Base-by-base conservation (phyloP, 2,888 invertebrate species). In the Anarsia innoxiella region DNA sequence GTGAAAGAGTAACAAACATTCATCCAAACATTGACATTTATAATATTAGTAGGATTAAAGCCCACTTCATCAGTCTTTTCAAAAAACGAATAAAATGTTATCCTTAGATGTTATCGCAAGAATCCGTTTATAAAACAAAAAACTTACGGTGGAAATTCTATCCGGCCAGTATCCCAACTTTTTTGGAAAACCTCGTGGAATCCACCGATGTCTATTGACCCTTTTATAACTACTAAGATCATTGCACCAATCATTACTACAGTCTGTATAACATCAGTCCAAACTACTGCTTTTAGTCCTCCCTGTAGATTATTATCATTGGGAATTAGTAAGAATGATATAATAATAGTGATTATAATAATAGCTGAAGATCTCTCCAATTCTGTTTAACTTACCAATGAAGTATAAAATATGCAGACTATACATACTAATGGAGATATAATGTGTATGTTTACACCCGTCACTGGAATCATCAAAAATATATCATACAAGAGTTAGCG, bases 391-490 rank as follows among this genome's bases (percentile, higher is more conserved):
- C 88, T 83, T 74, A 92, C 92, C 72, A 93, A 86, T 41, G 90
- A 89, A 0, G 93, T 93, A 58, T 93, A 93, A 65, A 93, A 91
- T 57, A 92, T 93, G 62, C 93, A 93, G 14, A 93, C 90, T 10
- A 89, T 60, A 45, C 93, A 92, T 2, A 93, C 91, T 11, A 92
- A 80, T 1, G 92, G 89, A 1, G 93, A 91, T 0, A 92, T 87
- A 14, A 90, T 84, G 59, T 93, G 93, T 28, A 93, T 88, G 52
- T 91, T 90, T 0, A 92, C 87, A 8, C 93, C 93, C 2, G 93
- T 93, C 2, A 93, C 93, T 90, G 70, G 39, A 79, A 85, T 39
- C 41, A 30, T 9, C n/a, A 25, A 27, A 42, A 45, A 31, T 31
- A 3, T 10, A 16, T 28, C 29, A 31, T 23, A 12, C 10, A 27